These are phyloP conservation scores for Romanogobio albipinnatus DNA, from an alignment of 2,113 vertebrate genomes.

Conservation along the genomic window DNA sequence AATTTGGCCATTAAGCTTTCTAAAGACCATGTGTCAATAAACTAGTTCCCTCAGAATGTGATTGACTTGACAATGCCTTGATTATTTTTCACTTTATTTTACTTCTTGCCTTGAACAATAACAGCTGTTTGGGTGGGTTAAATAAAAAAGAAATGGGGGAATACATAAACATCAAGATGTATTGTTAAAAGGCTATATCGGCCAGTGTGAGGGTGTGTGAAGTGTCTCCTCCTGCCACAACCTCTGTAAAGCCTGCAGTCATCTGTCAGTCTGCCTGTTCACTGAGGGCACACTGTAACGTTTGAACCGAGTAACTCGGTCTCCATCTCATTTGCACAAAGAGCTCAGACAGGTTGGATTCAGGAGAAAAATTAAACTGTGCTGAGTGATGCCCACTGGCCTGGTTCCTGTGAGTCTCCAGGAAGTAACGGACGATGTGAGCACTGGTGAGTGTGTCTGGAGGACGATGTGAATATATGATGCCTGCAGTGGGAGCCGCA, in stretches of 20 bases:
- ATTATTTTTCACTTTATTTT: background rate
- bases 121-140: background rate
- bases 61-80: too few relatives aligned
- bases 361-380: background rate
- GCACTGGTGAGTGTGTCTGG: constrained; percentile 13
- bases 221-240: background rate
- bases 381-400: constrained; percentile 14
- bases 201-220: background rate
- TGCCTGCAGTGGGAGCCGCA: constrained; percentile 21
- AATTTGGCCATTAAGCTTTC: constrained; percentile 23
- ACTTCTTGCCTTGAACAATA: background rate
- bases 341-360: background rate
- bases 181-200: background rate
- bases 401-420: background rate
- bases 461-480: constrained; percentile 34
- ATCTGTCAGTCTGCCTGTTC: constrained; percentile 5
- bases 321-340: background rate
- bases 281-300: background rate
- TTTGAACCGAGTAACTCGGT: background rate
- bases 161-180: background rate
- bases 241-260: background rate
- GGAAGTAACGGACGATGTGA: background rate
- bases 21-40: constrained; percentile 6
- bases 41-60: background rate
- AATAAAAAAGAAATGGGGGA: background rate